Percentiles rank a stretch among this genome's conserved stretches.
These are phyloP conservation scores for Maconellicoccus hirsutus DNA, from an alignment of 1,140 invertebrate species.

Conservation along the genomic window DNA sequence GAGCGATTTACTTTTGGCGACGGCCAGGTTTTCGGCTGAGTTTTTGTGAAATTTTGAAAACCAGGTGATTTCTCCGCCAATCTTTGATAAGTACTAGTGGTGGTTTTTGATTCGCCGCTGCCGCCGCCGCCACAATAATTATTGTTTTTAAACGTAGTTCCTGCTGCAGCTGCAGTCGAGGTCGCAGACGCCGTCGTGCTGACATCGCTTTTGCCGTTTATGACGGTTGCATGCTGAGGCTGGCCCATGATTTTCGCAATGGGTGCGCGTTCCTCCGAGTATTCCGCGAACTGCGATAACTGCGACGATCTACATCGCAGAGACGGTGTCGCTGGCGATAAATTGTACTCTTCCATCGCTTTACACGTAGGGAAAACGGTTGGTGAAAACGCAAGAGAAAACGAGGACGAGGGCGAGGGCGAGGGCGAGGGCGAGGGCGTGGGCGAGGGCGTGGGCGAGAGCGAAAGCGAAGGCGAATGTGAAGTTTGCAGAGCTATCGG, in stretches of 20 bases:
- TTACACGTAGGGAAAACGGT: no score
- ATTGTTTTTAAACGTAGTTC: no score
- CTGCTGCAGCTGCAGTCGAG: neutral
- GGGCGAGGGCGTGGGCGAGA: neutral
- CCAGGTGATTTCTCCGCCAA: neutral
- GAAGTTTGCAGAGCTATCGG: no score
- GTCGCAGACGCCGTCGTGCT: neutral
- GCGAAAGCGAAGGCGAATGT: neutral
- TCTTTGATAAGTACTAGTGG: neutral
- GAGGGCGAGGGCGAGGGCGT: neutral
- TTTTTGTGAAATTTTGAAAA: constrained; percentile 11
- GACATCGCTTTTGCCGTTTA: constrained; percentile 23
- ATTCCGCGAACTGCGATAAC: no score
- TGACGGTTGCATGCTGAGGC: constrained; percentile 31
- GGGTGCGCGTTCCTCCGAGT: constrained; percentile 27
- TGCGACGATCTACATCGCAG: no score
- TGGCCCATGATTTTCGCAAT: constrained; percentile 33
- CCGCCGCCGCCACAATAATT: no score
- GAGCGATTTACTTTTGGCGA: neutral
- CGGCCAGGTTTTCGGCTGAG: neutral
- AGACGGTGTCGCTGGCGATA: no score
- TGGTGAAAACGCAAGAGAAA: no score
- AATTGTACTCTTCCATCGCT: no score
- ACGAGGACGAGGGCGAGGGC: neutral
- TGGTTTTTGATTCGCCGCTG: no score